Evolutionary conservation across 2,113 vertebrate species (phyloP).

Genomic region (Oceanites oceanicus): DNA sequence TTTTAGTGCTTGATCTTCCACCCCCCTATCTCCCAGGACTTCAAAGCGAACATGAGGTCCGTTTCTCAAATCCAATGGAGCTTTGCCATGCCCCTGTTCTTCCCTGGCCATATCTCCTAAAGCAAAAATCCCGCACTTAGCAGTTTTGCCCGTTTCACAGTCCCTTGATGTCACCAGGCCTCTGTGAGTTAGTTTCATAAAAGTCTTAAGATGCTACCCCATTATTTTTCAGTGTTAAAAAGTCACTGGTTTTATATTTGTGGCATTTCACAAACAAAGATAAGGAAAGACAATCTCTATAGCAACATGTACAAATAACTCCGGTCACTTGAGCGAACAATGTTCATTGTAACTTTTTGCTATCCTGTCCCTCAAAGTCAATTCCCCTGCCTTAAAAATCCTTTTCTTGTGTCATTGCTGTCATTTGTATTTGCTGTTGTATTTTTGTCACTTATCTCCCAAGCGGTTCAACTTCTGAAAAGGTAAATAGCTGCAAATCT

Average conservation of each 20-base stretch:
- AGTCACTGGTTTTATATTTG: neutral
- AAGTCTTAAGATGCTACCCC: neutral
- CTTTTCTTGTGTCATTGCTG: neutral
- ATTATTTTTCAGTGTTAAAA: neutral
- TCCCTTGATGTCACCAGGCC: neutral
- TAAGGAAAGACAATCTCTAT: neutral
- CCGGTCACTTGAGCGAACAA: neutral
- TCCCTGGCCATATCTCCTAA: neutral
- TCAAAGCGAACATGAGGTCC: slow-evolving; percentile 31
- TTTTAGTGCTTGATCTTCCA: slow-evolving; percentile 38
- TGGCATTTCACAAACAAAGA: neutral
- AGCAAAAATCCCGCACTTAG: neutral
- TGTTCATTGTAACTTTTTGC: neutral
- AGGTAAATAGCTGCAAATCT: neutral
- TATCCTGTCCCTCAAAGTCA: neutral
- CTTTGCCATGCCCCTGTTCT: neutral
- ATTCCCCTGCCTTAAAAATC: neutral
- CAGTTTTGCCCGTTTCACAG: neutral
- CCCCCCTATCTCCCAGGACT: slow-evolving; percentile 59
- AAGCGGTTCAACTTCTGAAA: neutral
- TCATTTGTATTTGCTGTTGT: neutral
- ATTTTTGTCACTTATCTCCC: neutral
- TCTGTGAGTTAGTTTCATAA: neutral
- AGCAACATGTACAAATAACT: neutral
- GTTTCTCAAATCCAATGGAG: neutral